Evolutionary conservation across 2,888 invertebrate species (phyloP), one percentile per base, ranked within the genome.

Genomic region (Andricus curvator): DNA sequence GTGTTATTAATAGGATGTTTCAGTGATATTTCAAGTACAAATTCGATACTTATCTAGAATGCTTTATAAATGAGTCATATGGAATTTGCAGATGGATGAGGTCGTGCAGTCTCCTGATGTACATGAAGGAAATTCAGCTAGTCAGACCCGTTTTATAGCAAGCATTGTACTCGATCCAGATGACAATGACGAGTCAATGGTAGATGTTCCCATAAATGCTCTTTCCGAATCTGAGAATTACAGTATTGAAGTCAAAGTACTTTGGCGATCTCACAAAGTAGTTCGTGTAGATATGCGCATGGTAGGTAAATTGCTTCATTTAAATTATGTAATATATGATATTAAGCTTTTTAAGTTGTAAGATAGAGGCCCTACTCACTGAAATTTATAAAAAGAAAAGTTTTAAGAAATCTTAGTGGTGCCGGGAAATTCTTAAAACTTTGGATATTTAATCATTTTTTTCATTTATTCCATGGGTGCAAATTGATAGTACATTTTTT

Each of bases 211-310:
- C 8, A 37, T 11, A 74, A 33, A 17, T 33, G 56, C 56, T 51
- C 11, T 51, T n/a, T 20, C 3, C 4, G 86, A 88, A 15, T 82
- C 82, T 44, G 89, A 90, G 20, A 85, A 90, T 77, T 89, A 88
- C 79, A 87, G 86, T 25, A 83, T 90, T 8, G 83, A 81, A 78
- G 82, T 92, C 20, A 91, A 91, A 86, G 83, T 92, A 22, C 81
- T 88, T 5, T 92, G 92, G 92, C 86, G 82, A 80, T 90, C 90
- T 1, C 86, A 85, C 60, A 84, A 86, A 68, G 33, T 91, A 11
- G 85, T 89, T 74, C 88, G 89, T 60, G 84, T 91, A 62, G 86
- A 84, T 29, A 81, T 90, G 22, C 74, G 82, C 20, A 85, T 82
- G 78, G 90, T 91, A 87, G 80, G 81, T 79, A n/a, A 56, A 15